Base-by-base conservation (phyloP, 2,797 vertebrate species). In the Pogoniulus pusillus region DNA sequence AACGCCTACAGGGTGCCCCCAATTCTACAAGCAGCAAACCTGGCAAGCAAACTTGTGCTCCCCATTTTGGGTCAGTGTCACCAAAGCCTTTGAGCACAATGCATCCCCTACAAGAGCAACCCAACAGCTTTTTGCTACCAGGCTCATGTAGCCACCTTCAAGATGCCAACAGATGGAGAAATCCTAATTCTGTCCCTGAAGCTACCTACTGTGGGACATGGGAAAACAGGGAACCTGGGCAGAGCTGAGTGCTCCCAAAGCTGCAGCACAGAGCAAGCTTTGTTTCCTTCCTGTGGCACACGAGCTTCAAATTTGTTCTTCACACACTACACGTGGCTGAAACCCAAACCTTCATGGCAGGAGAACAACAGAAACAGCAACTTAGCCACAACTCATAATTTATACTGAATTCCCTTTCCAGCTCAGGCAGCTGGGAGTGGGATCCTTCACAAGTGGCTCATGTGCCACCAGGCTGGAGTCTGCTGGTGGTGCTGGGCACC, bases 391-490 rank as follows among this genome's bases (percentile, higher is more conserved):
- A 17, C 29, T 47, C 32, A 45, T 17, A 27, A 54, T 37, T 45
- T 49, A 45, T 45, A 39, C 41, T 26, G 23, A 62, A 24, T 39
- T 35, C 24, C 11, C 35, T 32, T 55, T 20, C 16, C 41, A 58
- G 45, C 9, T 47, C 30, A 47, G 58, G 13, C 13, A 26, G 32
- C 1, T 1, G 2, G n/a, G 39, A 51, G 15, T 0, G 2, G 58
- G 51, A 54, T 24, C 35, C 45, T 54, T 35, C 30, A 10, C 24
- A 26, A 37, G 19, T 1, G 0, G 13, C 35, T 23, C 57, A 4
- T 12, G 37, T 41, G 23, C 16, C 3, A 5, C 30, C 58, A 30
- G 45, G 59, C 12, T 24, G 0, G 0, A 57, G 24, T 0, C 3
- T 10, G 47, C 19, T 7, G 0, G 35, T 7, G 39, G 27, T 29